Percentiles rank a stretch among this genome's conserved stretches.
These are phyloP conservation scores for Tragelaphus imberbis DNA, from an alignment of 2,113 vertebrate species.

Conservation along the genomic window DNA sequence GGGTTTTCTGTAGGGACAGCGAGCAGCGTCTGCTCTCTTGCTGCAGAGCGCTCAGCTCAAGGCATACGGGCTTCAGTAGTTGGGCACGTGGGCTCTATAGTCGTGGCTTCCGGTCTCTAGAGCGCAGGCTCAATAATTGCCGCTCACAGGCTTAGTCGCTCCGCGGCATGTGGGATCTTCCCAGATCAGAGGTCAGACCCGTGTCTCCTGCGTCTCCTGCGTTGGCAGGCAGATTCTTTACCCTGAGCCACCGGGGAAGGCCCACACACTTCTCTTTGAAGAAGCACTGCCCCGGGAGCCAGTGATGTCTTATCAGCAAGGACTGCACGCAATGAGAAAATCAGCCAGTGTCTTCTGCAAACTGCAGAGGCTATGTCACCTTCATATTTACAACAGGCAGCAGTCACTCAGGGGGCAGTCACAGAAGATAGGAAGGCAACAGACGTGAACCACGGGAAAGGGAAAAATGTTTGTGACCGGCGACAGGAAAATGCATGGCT, in stretches of 20 bases:
- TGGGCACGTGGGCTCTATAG: rapidly evolving
- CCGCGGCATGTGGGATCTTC: rapidly evolving
- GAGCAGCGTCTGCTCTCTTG: rapidly evolving
- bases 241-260: not conserved
- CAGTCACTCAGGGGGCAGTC: rapidly evolving
- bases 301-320: too few relatives aligned
- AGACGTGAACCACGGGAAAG: rapidly evolving
- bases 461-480: rapidly evolving
- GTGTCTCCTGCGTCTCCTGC: rapidly evolving
- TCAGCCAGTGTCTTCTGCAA: too few relatives aligned
- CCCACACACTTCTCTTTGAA: not conserved
- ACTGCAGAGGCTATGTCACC: too few relatives aligned
- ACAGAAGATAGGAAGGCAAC: not conserved
- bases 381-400: not conserved
- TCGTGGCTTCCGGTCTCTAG: not conserved
- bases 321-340: rapidly evolving
- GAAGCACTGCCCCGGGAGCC: rapidly evolving
- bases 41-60: not conserved
- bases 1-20: not conserved
- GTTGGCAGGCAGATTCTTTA: not conserved
- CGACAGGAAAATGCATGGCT: not conserved
- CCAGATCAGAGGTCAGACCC: not conserved
- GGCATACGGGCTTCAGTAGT: not conserved
- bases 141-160: rapidly evolving
- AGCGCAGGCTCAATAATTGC: not conserved